Percentiles rank a stretch among this genome's conserved stretches.
phyloP scores from a whole-genome alignment of 2,113 vertebrate species.

The Castor canadensis region DNA sequence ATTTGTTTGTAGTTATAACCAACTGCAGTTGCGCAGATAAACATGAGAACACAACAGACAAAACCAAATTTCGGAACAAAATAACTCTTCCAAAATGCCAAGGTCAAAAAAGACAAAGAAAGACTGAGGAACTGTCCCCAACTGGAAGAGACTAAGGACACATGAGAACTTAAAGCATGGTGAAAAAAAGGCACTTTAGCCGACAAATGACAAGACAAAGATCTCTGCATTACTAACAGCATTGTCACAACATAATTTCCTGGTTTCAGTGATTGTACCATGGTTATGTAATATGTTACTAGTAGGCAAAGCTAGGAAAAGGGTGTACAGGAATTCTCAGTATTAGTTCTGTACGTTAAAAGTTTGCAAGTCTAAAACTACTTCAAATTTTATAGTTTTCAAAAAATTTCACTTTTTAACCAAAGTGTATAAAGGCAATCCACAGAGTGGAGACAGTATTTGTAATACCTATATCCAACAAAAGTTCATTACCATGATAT shows the following conservation, averaged over 20 bases:
- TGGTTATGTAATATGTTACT: not conserved
- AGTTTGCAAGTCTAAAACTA: not conserved
- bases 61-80: not conserved
- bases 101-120: not conserved
- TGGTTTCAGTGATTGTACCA: not conserved
- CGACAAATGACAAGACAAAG: not conserved
- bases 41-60: not conserved
- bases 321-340: not conserved
- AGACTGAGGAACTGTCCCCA: not conserved
- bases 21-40: not conserved
- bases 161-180: not conserved
- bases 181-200: not conserved
- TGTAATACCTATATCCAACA: not conserved
- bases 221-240: not conserved
- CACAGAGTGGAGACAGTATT: not conserved
- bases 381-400: constrained; percentile 1
- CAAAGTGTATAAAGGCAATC: not conserved
- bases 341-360: not conserved
- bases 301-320: not conserved
- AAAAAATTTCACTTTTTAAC: not conserved
- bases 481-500: not conserved
- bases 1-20: not conserved
- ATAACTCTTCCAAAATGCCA: not conserved
- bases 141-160: not conserved
- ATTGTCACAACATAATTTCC: not conserved